Evolutionary conservation across 2,113 vertebrate species (phyloP), one percentile per base, ranked within the genome.

Genomic region (Tonatia bakeri): DNA sequence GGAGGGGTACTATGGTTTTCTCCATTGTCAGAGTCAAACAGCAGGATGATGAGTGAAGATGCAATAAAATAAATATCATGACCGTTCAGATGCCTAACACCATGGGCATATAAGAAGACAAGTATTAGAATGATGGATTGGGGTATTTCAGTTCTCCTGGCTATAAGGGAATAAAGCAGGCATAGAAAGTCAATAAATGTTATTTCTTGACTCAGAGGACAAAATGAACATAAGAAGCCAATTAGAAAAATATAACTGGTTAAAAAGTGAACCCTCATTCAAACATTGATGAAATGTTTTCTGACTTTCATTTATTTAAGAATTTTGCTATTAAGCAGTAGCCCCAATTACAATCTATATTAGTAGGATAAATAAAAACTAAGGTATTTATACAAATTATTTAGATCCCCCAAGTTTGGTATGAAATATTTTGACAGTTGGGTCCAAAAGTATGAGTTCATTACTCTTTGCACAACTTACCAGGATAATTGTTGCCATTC

Each of bases 401-500:
- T 75, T 90, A 84, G 43, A 61, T 31, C 4, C 12, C 5, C 7
- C 15, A 69, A 45, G 64, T 92, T 87, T 73, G 93, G 56, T 70
- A 47, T 89, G 54, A 28, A 82, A n/a, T 80, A 87, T 54, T 17
- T 90, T 64, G 22, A 72, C 33, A 90, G 26, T 79, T 87, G 43
- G 28, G 16, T 88, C 33, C 73, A 90, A 92, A 94, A 76, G 15
- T 88, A 85, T 89, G 64, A 95, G 61, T 33, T 81, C 7, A 4
- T 92, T 93, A 80, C 82, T 94, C 56, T 91, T 92, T 92, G 45
- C 17, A 80, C 19, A 92, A 96, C n/a, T 95, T 96, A 75, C 5
- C 36, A n/a, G 75, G 33, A 67, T 95, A 95, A 95, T 89, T 91
- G 33, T 85, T 88, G 52, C 38, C 43, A 54, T 96, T 91, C 88